These are phyloP conservation scores for Laticauda laticaudata DNA, from an alignment of 2,113 vertebrate species.

Conservation along the genomic window DNA sequence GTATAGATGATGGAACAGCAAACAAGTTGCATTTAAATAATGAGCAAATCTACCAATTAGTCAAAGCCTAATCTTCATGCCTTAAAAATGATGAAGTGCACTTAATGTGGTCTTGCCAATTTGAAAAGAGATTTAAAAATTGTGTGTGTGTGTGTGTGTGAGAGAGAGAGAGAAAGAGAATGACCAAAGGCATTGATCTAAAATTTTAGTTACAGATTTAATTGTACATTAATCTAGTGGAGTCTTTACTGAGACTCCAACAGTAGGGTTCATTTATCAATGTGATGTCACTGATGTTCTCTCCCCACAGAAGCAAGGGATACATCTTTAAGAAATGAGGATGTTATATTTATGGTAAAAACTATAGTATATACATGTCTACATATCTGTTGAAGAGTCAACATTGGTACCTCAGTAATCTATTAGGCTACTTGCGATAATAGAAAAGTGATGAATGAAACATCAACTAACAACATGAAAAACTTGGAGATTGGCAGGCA, in stretches of 20 bases:
- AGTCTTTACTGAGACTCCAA: conserved; percentile 59
- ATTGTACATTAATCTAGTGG: conserved; percentile 56
- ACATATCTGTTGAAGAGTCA: neutral
- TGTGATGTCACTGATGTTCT: conserved; percentile 25
- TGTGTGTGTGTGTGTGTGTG: neutral
- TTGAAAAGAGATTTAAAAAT: conserved; percentile 49
- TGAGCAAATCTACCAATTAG: conserved; percentile 73
- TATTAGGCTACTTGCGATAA: neutral
- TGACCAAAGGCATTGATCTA: conserved; percentile 55
- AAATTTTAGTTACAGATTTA: conserved; percentile 59
- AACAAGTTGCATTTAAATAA: conserved; percentile 76
- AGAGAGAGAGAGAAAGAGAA: neutral
- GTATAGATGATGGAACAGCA: conserved; percentile 67
- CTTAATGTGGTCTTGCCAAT: conserved; percentile 51
- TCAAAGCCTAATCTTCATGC: conserved; percentile 66
- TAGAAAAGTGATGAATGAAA: neutral
- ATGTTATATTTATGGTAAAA: neutral
- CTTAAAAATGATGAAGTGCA: conserved; percentile 70
- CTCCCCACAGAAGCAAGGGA: conserved; percentile 21
- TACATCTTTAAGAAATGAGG: neutral
- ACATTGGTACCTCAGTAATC: neutral
- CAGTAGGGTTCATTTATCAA: conserved; percentile 64
- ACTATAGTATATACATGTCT: neutral
- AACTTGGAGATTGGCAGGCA: neutral
- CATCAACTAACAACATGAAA: neutral